Base-by-base conservation (phyloP, 2,797 vertebrate genomes). In the Thalassophryne amazonica region DNA sequence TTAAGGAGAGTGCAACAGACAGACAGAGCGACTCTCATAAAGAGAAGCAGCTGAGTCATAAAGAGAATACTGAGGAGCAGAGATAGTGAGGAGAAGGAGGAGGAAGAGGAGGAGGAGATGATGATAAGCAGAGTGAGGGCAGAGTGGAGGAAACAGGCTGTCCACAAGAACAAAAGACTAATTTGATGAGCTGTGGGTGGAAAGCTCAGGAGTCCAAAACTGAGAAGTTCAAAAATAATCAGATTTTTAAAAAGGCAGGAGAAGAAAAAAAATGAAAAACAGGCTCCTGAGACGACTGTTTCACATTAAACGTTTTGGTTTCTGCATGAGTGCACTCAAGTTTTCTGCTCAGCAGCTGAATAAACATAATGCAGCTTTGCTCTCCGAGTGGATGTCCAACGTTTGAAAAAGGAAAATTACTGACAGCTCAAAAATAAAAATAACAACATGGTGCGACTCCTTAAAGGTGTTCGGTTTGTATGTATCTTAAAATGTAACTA, bases 101-200 rank as follows among this genome's bases (percentile, higher is more conserved):
- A 32, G 2, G 40, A 23, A 24, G 36, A 47, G 36, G 41, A 60
- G 13, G 41, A 57, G 35, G 33, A 57, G 42, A 0, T 11, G 5
- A 3, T 47, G 62, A 71, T 58, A 73, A 54, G 50, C 12, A 16
- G 36, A 22, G 46, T n/a, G 37, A 51, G 61, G 49, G 31, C 57
- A 56, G 48, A 3, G 4, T 17, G 38, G 25, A 47, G 28, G 39
- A 52, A 41, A 35, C 52, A 60, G 69, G 61, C 55, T 60, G 16
- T 23, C 42, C 39, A 2, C 21, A 28, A 63, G 65, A 76, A 81
- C 62, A 71, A 73, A 76, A 65, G 71, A 72, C 38, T 66, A 33
- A 66, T 72, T 55, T 68, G 19, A 49, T 33, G 32, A 54, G 63
- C 61, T 2, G 56, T 7, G n/a, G 24, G 45, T 15, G 4, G 60